These are phyloP conservation scores for Prionailurus bengalensis DNA, from an alignment of 2,113 vertebrate genomes.

Conservation along the genomic window DNA sequence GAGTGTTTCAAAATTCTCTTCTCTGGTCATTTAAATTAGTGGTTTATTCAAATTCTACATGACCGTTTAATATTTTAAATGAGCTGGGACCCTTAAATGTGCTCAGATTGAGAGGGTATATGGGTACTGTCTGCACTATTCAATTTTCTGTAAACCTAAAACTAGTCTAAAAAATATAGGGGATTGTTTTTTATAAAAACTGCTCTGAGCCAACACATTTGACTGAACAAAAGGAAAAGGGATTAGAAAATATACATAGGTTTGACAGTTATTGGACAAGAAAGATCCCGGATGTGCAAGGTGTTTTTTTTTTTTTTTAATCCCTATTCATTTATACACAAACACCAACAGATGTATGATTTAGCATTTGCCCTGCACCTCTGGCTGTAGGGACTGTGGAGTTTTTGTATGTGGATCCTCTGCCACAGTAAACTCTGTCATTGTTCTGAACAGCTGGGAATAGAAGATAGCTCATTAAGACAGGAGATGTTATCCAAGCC, in stretches of 20 bases:
- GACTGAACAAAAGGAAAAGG: conserved; percentile 44
- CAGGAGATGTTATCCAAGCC: conserved; percentile 47
- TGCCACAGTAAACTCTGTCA: conserved; percentile 60
- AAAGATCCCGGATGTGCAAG: not conserved
- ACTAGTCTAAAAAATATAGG: conserved; percentile 31
- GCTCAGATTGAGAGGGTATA: not conserved
- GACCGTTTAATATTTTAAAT: conserved; percentile 26
- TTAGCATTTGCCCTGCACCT: conserved; percentile 65
- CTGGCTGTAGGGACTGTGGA: not conserved
- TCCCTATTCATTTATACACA: conserved; percentile 28
- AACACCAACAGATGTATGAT: conserved; percentile 63
- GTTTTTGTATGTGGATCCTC: conserved; percentile 41
- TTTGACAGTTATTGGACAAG: conserved; percentile 22
- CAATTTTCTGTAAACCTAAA: conserved; percentile 39
- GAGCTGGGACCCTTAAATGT: not conserved
- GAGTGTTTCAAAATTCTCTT: not conserved
- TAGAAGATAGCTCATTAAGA: conserved; percentile 59
- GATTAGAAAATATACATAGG: not conserved
- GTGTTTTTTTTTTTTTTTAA: not conserved
- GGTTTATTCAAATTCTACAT: not conserved
- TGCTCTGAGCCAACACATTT: not conserved
- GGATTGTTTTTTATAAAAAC: not conserved
- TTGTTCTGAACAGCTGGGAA: conserved; percentile 65
- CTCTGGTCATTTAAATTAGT: not conserved
- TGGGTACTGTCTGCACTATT: not conserved